Percentiles rank a stretch among this genome's conserved stretches.
Conservation (phyloP, 2,113 vertebrate genomes). For the Tichodroma muraria region DNA sequence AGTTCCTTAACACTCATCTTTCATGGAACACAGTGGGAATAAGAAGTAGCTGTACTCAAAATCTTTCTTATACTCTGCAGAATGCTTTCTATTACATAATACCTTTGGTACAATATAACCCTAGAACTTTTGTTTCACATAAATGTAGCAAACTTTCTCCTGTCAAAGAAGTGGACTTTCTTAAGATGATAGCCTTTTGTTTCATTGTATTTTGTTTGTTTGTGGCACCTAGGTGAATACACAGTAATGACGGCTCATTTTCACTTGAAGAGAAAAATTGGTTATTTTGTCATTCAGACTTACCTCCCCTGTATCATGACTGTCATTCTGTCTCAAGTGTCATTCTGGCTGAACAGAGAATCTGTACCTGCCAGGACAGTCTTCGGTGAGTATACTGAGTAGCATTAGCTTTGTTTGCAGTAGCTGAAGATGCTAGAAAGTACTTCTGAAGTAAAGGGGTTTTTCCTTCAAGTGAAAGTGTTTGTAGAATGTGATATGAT, state of each 20-base stretch:
- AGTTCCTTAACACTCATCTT: neutral
- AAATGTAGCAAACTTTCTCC: neutral
- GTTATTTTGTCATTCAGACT: slow-evolving; percentile 99
- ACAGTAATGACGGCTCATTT: slow-evolving; percentile 99
- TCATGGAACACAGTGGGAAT: neutral
- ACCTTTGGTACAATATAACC: neutral
- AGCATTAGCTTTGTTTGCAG: neutral
- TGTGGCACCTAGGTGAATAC: slow-evolving; percentile 84
- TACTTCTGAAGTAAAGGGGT: neutral
- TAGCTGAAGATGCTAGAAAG: neutral
- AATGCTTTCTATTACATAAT: neutral
- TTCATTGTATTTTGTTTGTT: slow-evolving; percentile 33
- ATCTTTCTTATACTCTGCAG: neutral
- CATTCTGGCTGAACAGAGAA: slow-evolving; percentile 98
- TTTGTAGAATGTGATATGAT: neutral
- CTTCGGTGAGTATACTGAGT: slow-evolving; percentile 82
- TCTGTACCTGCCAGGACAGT: slow-evolving; percentile 97
- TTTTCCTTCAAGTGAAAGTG: neutral
- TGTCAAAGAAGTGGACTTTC: neutral
- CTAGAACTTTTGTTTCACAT: neutral
- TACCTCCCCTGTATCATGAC: slow-evolving; percentile 99
- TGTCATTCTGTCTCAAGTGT: slow-evolving; percentile 98
- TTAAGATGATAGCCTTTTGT: neutral
- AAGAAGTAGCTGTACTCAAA: neutral
- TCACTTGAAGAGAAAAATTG: slow-evolving; percentile 98